Base-by-base conservation (phyloP, 2,888 invertebrate species). In the Ennomos fuscantarius region DNA sequence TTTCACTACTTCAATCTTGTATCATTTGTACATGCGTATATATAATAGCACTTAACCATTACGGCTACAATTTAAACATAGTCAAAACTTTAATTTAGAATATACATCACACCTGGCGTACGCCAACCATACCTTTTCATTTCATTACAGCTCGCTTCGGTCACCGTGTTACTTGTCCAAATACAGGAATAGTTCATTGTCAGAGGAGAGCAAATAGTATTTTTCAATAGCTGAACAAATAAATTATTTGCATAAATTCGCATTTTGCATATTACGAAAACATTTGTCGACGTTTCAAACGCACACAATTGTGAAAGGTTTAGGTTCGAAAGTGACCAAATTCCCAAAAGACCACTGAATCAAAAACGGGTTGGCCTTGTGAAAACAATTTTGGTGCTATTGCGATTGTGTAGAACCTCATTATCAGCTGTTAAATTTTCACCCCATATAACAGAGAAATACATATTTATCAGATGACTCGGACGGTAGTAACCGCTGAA, bases 21-120 rank as follows among this genome's bases (percentile, higher is more conserved):
- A 82, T 79, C 66, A 73, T 89, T 90, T 90, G 88, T 90, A 90
- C 90, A 90, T 83, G 86, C 83, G 74, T 84, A 79, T 81, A 73
- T 84, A 77, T 84, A 85, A 82, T 84, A 86, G 86, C 87, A 84
- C 87, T 88, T 89, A 84, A 73, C 66, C 65, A 79, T 80, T 76
- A 84, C 68, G 62, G 76, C 82, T 86, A 86, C 76, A 68, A 74
- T 79, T 75, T 78, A 68, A 83, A 81, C 80, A 77, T 81, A 83
- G 74, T 74, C 73, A 74, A 82, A 81, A 80, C 79, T 75, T 80
- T 86, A 85, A 83, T 88, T 87, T 89, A 86, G 89, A 88, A 86
- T 84, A 62, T 40, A 54, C 35, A 63, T 49, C 52, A 49, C 44
- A 50, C 41, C 40, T 48, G 42, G 50, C 47, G 8, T 13, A 31